Conservation (phyloP, 2,113 vertebrate species). For the Hassar affinis region DNA sequence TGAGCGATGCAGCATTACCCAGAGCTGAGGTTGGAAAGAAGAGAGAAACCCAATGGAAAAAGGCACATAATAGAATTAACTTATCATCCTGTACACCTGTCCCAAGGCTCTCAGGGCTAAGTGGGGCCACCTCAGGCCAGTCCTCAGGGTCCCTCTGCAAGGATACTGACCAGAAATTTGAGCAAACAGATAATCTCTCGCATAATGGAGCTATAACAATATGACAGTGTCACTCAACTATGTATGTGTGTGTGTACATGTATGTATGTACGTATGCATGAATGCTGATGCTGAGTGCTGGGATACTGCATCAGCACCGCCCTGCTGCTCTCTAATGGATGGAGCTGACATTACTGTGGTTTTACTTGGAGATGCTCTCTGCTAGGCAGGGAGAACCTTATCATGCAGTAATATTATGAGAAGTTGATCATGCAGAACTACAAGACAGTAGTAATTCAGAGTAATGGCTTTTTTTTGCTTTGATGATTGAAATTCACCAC, state of each 20-base stretch:
- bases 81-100: constrained; percentile 45
- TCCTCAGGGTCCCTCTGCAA: constrained; percentile 20
- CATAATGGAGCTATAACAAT: not conserved
- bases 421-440: not conserved
- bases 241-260: not conserved
- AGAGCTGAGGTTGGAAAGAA: constrained; percentile 13
- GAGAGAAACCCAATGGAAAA: not conserved
- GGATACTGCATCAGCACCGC: constrained; percentile 24
- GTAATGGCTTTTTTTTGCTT: not conserved
- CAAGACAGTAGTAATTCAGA: not conserved
- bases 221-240: not conserved
- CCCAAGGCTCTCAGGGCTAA: not conserved
- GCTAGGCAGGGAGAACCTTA: not conserved
- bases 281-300: not conserved
- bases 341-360: not conserved
- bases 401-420: not conserved
- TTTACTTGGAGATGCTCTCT: not conserved
- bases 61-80: constrained; percentile 42
- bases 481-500: not conserved
- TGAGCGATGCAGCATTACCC: not conserved
- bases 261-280: not conserved
- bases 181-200: constrained; percentile 16
- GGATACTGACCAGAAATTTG: constrained; percentile 31
- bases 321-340: not conserved
- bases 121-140: constrained; percentile 23